Conservation (phyloP, 2,797 vertebrate genomes). For the Lacerta bilineata region DNA sequence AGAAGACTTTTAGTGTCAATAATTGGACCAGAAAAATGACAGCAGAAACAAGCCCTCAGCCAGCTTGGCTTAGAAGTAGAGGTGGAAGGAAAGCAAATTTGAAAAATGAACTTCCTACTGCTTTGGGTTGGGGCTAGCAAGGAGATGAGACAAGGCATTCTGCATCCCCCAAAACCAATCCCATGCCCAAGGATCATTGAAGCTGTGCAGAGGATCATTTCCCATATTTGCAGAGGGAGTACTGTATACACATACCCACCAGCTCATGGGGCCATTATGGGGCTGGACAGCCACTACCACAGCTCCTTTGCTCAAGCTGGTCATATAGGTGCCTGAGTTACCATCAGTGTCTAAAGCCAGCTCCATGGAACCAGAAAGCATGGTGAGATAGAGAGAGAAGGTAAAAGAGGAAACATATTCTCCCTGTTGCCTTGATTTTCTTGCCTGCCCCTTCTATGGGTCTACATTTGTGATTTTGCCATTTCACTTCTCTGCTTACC, state of each 20-base stretch:
- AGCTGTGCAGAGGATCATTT: background rate
- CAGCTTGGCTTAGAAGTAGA: background rate
- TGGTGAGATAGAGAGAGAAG: background rate
- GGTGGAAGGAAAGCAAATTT: background rate
- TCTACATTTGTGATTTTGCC: background rate
- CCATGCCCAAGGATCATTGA: background rate
- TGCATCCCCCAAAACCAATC: background rate
- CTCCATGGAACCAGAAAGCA: background rate
- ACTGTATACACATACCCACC: too few relatives aligned
- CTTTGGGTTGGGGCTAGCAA: background rate
- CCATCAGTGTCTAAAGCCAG: background rate
- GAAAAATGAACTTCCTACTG: background rate
- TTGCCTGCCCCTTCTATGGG: background rate
- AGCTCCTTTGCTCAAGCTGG: background rate
- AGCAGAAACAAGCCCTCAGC: background rate
- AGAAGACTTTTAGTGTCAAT: background rate
- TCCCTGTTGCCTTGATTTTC: background rate
- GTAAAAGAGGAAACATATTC: background rate
- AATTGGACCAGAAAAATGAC: background rate
- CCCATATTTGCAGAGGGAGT: background rate
- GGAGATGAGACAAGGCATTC: too few relatives aligned
- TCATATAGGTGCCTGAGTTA: background rate
- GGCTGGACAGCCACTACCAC: background rate
- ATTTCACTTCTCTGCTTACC: slow-evolving; percentile 56
- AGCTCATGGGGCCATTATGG: background rate